Percentiles rank a stretch among this genome's conserved stretches.
phyloP scores from a whole-genome alignment of 1,140 invertebrate species.

The Apis mellifera region DNA sequence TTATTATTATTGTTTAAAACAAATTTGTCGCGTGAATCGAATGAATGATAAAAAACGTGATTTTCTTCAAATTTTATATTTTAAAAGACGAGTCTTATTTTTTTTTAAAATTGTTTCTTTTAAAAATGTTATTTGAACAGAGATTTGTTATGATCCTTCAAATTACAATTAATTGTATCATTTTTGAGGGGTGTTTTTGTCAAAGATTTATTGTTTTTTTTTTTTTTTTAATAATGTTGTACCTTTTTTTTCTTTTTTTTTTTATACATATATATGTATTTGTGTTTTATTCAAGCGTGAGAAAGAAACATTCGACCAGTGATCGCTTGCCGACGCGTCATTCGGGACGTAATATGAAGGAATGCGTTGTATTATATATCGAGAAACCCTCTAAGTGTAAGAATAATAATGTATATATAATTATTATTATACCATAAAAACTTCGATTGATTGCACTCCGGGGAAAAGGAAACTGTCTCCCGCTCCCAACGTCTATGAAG shows the following conservation, averaged over 20 bases:
- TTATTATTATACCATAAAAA: constrained; percentile 70
- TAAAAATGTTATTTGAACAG: background rate
- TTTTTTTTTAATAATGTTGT: background rate
- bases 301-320: constrained; percentile 42
- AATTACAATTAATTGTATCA: constrained; percentile 6
- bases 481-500: constrained; percentile 4
- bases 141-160: background rate
- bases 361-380: constrained; percentile 74
- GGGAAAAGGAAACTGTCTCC: constrained; percentile 30
- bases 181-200: constrained; percentile 9
- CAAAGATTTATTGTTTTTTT: background rate
- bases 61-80: background rate
- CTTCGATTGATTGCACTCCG: constrained; percentile 67
- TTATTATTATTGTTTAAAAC: background rate
- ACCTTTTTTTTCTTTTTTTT: background rate
- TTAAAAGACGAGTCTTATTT: too few species aligned
- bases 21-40: too few species aligned
- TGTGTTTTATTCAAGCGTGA: background rate
- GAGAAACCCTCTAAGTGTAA: constrained; percentile 72
- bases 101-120: background rate
- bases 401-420: constrained; percentile 78
- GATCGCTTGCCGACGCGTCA: constrained; percentile 58
- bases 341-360: constrained; percentile 46
- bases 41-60: background rate
- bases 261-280: background rate